These are phyloP conservation scores for Paramuricea clavata DNA, from an alignment of 92 coral and sea anemone species.

Conservation along the genomic window DNA sequence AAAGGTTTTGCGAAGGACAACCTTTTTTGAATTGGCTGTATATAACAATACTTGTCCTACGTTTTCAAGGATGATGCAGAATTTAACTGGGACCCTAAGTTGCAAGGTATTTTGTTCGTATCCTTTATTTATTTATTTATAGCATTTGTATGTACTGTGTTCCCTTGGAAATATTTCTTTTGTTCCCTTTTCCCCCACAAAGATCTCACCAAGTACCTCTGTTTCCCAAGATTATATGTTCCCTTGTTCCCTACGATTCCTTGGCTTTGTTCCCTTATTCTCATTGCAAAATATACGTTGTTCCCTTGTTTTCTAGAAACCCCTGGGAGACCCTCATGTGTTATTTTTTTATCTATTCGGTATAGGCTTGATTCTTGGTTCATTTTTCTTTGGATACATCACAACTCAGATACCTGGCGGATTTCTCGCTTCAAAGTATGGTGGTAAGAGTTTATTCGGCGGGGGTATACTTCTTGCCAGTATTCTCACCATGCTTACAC, in stretches of 20 bases:
- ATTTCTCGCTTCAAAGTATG: slow-evolving; percentile 81
- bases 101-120: slow-evolving; percentile 73
- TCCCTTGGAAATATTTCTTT: too few relatives aligned
- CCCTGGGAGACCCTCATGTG: too few relatives aligned
- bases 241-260: slow-evolving; percentile 84
- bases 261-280: slow-evolving; percentile 76
- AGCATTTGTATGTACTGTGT: too few relatives aligned
- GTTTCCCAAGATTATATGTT: too few relatives aligned
- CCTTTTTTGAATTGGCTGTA: too few relatives aligned
- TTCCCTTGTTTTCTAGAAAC: too few relatives aligned
- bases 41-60: neutral
- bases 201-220: too few relatives aligned
- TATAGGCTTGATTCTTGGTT: slow-evolving; percentile 84
- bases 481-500: slow-evolving; percentile 83
- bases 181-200: too few relatives aligned
- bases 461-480: slow-evolving; percentile 84
- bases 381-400: slow-evolving; percentile 95
- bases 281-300: too few relatives aligned
- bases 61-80: slow-evolving; percentile 74
- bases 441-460: slow-evolving; percentile 96
- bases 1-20: too few relatives aligned
- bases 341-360: neutral
- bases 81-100: slow-evolving; percentile 80
- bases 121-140: neutral
- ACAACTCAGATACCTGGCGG: slow-evolving; percentile 96